phyloP scores from a whole-genome alignment of 2,888 invertebrate species.

The Mimachlamys varia region DNA sequence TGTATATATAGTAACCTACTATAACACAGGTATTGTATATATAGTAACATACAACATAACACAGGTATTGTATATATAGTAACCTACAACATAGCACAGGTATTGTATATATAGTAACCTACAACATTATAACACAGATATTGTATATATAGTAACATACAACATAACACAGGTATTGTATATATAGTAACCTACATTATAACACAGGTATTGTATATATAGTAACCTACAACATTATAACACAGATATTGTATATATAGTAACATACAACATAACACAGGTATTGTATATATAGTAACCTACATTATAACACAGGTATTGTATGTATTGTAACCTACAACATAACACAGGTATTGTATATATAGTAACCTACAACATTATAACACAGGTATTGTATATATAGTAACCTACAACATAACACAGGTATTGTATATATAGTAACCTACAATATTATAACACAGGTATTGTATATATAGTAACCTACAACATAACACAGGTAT shows the following conservation, averaged over 20 bases:
- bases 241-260: too few species aligned
- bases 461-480: too few species aligned
- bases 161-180: slow-evolving; percentile 5
- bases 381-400: too few species aligned
- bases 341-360: neutral
- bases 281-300: neutral
- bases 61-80: neutral
- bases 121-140: too few species aligned
- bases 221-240: neutral
- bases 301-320: neutral
- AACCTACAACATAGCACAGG: slow-evolving; percentile 5
- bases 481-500: slow-evolving; percentile 27
- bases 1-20: neutral
- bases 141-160: too few species aligned
- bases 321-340: too few species aligned
- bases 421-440: neutral
- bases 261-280: slow-evolving; percentile 29
- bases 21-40: too few species aligned
- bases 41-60: neutral
- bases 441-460: neutral
- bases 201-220: neutral
- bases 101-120: neutral
- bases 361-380: neutral
- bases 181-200: neutral
- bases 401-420: slow-evolving; percentile 26